phyloP scores from a whole-genome alignment of 2,797 vertebrate species.

The Xenentodon cancila region DNA sequence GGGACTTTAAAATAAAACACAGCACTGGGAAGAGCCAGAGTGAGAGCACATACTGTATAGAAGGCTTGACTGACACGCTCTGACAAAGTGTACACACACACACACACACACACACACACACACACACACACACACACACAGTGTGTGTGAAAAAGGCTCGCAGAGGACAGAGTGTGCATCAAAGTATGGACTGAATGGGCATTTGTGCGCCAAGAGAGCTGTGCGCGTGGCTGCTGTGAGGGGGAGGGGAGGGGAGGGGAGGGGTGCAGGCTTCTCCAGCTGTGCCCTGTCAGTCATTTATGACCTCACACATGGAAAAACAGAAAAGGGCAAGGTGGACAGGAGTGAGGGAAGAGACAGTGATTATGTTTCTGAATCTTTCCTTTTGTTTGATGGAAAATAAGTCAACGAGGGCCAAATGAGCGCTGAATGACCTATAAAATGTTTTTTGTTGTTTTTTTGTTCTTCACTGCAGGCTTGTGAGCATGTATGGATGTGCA shows the following conservation, averaged over 20 bases:
- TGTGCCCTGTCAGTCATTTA: constrained; percentile 81
- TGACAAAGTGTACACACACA: constrained; percentile 37
- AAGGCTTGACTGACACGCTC: constrained; percentile 72
- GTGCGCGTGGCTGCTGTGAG: constrained; percentile 18
- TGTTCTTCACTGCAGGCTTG: constrained; percentile 17
- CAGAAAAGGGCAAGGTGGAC: constrained; percentile 70
- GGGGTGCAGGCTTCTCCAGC: constrained; percentile 68
- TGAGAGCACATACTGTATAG: constrained; percentile 66
- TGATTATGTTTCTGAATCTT: constrained; percentile 56
- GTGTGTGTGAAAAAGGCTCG: constrained; percentile 37
- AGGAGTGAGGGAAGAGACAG: constrained; percentile 44
- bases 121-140: constrained; percentile 6
- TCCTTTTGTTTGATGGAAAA: constrained; percentile 64
- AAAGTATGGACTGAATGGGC: constrained; percentile 50
- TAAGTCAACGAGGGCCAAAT: constrained; percentile 70
- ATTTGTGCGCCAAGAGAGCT: constrained; percentile 30
- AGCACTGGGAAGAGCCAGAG: constrained; percentile 62
- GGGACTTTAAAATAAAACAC: constrained; percentile 77
- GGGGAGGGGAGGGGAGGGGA: neutral
- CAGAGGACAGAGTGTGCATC: constrained; percentile 62
- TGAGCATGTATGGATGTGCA: constrained; percentile 37
- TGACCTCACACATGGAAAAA: constrained; percentile 72
- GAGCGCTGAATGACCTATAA: constrained; percentile 59
- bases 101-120: constrained; percentile 25
- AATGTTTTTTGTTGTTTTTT: constrained; percentile 38